Base-by-base conservation (phyloP, 2,888 invertebrate species). In the Boloria euphrosyne region DNA sequence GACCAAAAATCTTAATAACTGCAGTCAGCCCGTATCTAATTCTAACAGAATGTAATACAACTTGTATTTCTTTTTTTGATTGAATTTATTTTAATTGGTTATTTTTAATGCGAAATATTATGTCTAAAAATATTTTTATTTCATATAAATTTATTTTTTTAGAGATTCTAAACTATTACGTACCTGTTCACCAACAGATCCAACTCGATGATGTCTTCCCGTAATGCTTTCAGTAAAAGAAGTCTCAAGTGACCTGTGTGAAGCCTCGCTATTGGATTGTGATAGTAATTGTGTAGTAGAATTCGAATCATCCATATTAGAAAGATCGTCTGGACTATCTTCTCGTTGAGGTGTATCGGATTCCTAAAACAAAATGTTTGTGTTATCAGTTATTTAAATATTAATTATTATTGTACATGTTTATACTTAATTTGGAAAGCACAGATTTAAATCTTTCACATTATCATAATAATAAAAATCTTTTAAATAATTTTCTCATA, bases 201-300 rank as follows among this genome's bases (percentile, higher is more conserved):
- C 85, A 10, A 84, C 76, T 10, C 90, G 80, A 3, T 78, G 80
- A 3, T 78, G 80, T 49, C 85, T 81, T 79, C 67, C 79, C 74
- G 78, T 75, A 18, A 73, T 70, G 54, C 76, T 78, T 55, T 87
- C 89, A 13, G 85, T 86, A 75, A 89, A 90, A 1, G 89, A 85
- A 0, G 90, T 90, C 70, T 90, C 90, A n/a, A 86, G 59, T 0
- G 85, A 86, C 43, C 76, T 78, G 67, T 83, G 86, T 0, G 86
- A 88, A 0, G 84, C 77, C 13, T 87, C 89, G 62, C 87, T 89
- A 66, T 80, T 77, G 0, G 90, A 86, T 65, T 89, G 90, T 2
- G 90, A 87, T 1, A 90, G 81, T 1, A 90, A 81, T n/a, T 89
- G 91, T 5, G 89, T 87, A 0, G 89, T 89, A 0, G 90, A 90